Base-by-base conservation (phyloP, 1,140 invertebrate genomes). In the Piezodorus guildinii region DNA sequence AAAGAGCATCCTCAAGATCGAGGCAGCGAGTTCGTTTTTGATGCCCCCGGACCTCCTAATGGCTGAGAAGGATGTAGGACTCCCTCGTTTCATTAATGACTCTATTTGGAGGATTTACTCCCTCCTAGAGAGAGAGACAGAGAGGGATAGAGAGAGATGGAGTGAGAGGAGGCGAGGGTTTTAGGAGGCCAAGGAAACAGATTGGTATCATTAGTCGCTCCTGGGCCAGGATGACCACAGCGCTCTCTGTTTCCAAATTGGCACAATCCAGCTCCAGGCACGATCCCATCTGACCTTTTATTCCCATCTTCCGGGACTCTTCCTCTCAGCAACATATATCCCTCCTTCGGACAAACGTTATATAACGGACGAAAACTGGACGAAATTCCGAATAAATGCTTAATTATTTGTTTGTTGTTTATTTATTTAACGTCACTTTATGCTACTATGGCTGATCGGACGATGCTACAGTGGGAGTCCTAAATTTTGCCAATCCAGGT, bases 121-220 rank as follows among this genome's bases (percentile, higher is more conserved):
- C 45, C 21, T 17, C 39, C 17, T 4, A 12, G 43, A 49, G 21
- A 25, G 21, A 60, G 34, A 8, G n/a, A n/a, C n/a, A n/a, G n/a
- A n/a, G n/a, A n/a, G n/a, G n/a, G n/a, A n/a, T n/a, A n/a, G n/a
- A n/a, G n/a, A n/a, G n/a, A n/a, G n/a, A n/a, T n/a, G n/a, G n/a
- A n/a, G n/a, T n/a, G n/a, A n/a, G 2, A 60, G 34, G 4, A 15
- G 27, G 34, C 15, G 15, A 15, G 54, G 16, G 17, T 17, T 25
- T n/a, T 58, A n/a, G 16, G 25, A 23, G 54, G 54, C 17, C 15
- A 62, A 62, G 62, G 46, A 49, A 49, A 49, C 46, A 49, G 46
- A 49, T 49, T 49, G 46, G 46, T 21, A 49, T 49, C 46, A 49
- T 49, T 49, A 49, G 46, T 49, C 46, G 5, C n/a, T 17, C 46